Conservation (phyloP, 2,888 invertebrate species). For the Chymomyza caudatula region DNA sequence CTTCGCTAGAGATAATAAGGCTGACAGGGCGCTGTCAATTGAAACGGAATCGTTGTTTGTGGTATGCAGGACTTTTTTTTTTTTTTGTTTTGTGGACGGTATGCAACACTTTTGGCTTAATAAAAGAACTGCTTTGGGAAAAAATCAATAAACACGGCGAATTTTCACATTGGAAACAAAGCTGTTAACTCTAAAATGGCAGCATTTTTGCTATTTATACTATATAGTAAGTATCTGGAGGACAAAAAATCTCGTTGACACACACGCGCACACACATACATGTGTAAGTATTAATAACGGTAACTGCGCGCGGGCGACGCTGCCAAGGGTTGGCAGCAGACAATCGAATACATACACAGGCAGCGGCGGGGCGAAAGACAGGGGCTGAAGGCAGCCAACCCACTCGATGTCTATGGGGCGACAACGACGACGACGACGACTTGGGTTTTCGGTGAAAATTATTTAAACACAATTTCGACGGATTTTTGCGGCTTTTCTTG, state of each 20-base stretch:
- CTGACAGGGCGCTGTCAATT: constrained; percentile 53
- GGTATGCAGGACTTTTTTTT: constrained; percentile 29
- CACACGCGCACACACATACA: background rate
- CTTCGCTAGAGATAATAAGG: constrained; percentile 33
- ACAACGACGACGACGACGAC: too few relatives aligned
- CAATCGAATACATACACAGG: constrained; percentile 65
- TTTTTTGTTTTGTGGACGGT: constrained; percentile 50
- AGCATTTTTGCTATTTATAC: background rate
- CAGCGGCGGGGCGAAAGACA: constrained; percentile 12
- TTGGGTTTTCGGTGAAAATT: too few relatives aligned
- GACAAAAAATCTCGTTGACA: background rate
- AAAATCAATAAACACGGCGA: constrained; percentile 8
- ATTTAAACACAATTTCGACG: too few relatives aligned
- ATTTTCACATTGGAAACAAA: background rate
- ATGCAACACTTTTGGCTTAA: constrained; percentile 57
- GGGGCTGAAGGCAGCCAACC: constrained; percentile 2
- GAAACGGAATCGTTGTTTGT: constrained; percentile 62
- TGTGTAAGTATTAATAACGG: background rate
- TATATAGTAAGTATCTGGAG: background rate
- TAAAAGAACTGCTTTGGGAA: background rate
- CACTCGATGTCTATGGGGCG: background rate
- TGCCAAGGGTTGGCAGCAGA: constrained; percentile 47
- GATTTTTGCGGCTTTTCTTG: background rate
- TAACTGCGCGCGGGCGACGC: background rate
- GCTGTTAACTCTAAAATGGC: background rate